A percentile compares a stretch with the other conserved stretches of the same genome.
phyloP scores from a whole-genome alignment of 1,140 invertebrate species.

The Ceratina calcarata region DNA sequence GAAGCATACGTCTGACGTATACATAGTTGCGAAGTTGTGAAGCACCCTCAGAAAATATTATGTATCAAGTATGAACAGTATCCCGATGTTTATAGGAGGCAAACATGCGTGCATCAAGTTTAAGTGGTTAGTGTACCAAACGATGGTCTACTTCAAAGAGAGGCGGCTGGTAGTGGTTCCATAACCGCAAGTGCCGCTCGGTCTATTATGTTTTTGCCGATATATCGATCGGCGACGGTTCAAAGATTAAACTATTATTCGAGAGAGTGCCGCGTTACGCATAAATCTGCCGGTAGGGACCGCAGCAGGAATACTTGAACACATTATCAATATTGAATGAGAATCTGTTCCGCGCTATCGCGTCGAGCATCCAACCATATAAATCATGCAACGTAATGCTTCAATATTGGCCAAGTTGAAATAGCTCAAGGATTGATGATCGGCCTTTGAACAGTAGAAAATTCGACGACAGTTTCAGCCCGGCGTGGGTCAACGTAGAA shows the following conservation, averaged over 20 bases:
- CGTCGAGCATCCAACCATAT: background rate
- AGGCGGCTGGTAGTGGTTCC: background rate
- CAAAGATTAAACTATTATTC: constrained; percentile 16
- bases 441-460: background rate
- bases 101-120: constrained; percentile 4
- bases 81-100: background rate
- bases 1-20: too few relatives aligned
- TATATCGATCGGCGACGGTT: constrained; percentile 26
- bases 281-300: constrained; percentile 7
- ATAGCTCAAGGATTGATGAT: too few relatives aligned
- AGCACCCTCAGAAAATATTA: background rate
- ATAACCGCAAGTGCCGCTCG: constrained; percentile 13
- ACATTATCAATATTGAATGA: background rate
- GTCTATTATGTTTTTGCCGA: constrained; percentile 17
- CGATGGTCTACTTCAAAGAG: constrained; percentile 10
- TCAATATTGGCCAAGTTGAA: background rate
- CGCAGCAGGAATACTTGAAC: background rate
- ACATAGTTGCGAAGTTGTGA: too few relatives aligned
- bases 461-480: background rate
- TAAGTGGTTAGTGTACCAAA: constrained; percentile 8
- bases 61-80: background rate
- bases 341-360: background rate
- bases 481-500: background rate
- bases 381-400: background rate
- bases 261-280: background rate